phyloP scores from a whole-genome alignment of 92 coral and sea anemone species.

The Heliopora coerulea region DNA sequence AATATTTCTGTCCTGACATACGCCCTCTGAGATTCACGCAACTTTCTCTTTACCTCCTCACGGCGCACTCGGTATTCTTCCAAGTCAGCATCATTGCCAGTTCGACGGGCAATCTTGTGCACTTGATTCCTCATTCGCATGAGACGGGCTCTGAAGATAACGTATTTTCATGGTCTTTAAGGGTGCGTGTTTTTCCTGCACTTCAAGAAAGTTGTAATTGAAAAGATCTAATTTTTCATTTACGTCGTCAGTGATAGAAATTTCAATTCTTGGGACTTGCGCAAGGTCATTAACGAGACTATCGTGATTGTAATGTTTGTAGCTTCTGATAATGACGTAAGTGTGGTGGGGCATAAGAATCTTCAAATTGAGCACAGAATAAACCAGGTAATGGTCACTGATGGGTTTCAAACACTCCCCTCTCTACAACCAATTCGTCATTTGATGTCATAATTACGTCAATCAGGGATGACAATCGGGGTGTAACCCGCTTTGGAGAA shows the following conservation, averaged over 20 bases:
- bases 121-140: constrained; percentile 24
- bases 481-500: constrained; percentile 43
- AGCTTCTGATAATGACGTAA: constrained; percentile 31
- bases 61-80: neutral
- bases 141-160: constrained; percentile 50
- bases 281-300: constrained; percentile 39
- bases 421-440: constrained; percentile 11
- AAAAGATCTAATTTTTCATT: constrained; percentile 41
- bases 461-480: constrained; percentile 36
- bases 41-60: constrained; percentile 4
- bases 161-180: constrained; percentile 28
- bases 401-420: constrained; percentile 51
- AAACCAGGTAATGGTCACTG: constrained; percentile 57
- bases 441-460: constrained; percentile 40
- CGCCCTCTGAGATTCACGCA: constrained; percentile 30
- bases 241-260: constrained; percentile 34
- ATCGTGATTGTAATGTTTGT: constrained; percentile 36
- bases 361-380: constrained; percentile 51
- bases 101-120: constrained; percentile 30
- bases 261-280: constrained; percentile 36
- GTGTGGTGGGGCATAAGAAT: constrained; percentile 37
- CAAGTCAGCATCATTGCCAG: constrained; percentile 3
- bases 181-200: constrained; percentile 42
- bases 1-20: constrained; percentile 15
- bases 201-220: constrained; percentile 28